Conservation (phyloP, 1,140 invertebrate genomes). For the Cotesia chilonis region DNA sequence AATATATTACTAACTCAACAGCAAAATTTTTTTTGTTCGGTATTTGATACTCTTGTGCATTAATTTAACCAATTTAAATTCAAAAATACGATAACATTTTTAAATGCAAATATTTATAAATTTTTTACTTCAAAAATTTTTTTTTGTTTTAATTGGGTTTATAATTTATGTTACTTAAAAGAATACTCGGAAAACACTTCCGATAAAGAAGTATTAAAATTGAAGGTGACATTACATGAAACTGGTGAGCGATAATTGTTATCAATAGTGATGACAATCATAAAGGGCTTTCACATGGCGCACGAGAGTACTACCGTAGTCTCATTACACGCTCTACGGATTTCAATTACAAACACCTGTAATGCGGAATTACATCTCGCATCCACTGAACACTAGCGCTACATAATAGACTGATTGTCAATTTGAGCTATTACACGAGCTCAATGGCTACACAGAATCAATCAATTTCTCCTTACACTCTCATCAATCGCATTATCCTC, state of each 20-base stretch:
- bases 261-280: slow-evolving; percentile 1
- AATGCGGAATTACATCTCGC: slow-evolving; percentile 43
- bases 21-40: neutral
- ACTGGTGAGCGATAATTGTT: neutral
- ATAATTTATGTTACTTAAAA: too few relatives aligned
- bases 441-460: slow-evolving; percentile 26
- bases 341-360: slow-evolving; percentile 46
- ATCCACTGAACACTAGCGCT: slow-evolving; percentile 9
- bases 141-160: too few relatives aligned
- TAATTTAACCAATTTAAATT: too few relatives aligned
- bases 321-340: slow-evolving; percentile 41
- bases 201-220: neutral
- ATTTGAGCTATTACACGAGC: slow-evolving; percentile 39
- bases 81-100: too few relatives aligned
- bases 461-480: slow-evolving; percentile 14
- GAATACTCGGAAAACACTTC: too few relatives aligned
- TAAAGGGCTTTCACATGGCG: slow-evolving; percentile 4
- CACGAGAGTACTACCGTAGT: slow-evolving; percentile 16
- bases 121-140: too few relatives aligned
- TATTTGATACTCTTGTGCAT: too few relatives aligned
- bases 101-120: too few relatives aligned
- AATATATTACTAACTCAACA: neutral
- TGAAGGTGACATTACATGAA: neutral
- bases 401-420: slow-evolving; percentile 37
- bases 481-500: slow-evolving; percentile 2